Base-by-base conservation (phyloP, 2,888 invertebrate genomes). In the Mythimna loreyi region DNA sequence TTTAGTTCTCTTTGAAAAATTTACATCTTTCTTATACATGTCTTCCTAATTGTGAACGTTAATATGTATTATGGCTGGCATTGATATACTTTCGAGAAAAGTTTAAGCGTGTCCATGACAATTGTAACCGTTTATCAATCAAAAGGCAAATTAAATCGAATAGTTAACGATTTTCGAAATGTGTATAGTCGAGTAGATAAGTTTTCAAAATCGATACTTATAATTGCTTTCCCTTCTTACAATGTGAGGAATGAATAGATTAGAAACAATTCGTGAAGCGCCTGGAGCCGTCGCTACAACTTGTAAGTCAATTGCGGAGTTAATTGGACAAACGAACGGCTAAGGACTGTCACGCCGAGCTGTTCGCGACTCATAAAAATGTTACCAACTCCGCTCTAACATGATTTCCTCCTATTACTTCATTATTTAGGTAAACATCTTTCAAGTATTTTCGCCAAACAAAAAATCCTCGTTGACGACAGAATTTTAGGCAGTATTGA, bases 291-390 rank as follows among this genome's bases (percentile, higher is more conserved):
- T 49, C 33, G 49, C 33, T 30, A 64, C 50, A 69, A 69, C 23
- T 67, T 61, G 52, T 69, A 70, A 78, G 49, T 75, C 63, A 68
- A 66, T 73, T 76, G n/a, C 36, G 4, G 36, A 52, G 62, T 43
- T 61, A 68, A 58, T 65, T 57, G 30, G 57, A 56, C 52, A 43
- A 66, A 72, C 59, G 5, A 77, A 69, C 43, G 25, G 33, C 53
- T 43, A 49, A 62, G 13, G 25, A 43, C 30, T 61, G 55, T 50
- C 57, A 36, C 57, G 47, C 57, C 49, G 23, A 0, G 11, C 50
- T 30, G 52, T 50, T 13, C 16, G 11, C 23, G 19, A 69, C 11
- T 52, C 21, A 57, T 19, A 30, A 19, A 56, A 45, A 45, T 47
- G 33, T 28, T 59, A 16, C 21, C 11, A 57, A 36, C 16, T 45